Base-by-base conservation (phyloP, 2,113 vertebrate species). In the Maccullochella peelii region DNA sequence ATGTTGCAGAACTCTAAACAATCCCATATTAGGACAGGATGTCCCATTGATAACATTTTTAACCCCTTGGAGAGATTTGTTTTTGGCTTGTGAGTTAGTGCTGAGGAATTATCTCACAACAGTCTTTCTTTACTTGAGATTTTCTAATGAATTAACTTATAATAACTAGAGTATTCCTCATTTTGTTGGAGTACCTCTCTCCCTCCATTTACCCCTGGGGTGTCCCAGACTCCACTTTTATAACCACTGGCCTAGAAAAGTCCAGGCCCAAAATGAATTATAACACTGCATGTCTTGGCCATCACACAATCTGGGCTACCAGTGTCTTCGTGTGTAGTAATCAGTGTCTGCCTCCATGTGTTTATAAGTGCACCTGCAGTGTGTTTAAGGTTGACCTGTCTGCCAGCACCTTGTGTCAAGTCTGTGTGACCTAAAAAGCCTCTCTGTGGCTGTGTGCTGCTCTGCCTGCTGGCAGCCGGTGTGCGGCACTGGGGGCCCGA, bases 161-260 rank as follows among this genome's bases (percentile, higher is more conserved):
- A 25, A 12, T 54, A 47, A 76, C 52, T 42, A 20, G 47, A 71
- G 14, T 78, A 25, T 73, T 74, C 25, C 20, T 80, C 54, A 30
- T 79, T 63, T 84, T 80, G 42, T 77, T 16, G 52, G 36, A 73
- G 65, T 27, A 54, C 74, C 65, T 57, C 49, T 54, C 40, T 62
- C 12, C 14, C 70, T 78, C 27, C 30, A 12, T 12, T 40, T 7
- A 5, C 65, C 59, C 77, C 33, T 16, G 52, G 67, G 62, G 75
- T 23, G 77, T 69, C 61, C 58, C 25, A 80, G 55, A 47, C 82
- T 78, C 55, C 75, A 44, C 70, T 85, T 87, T 85, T 52, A 36
- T 49, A 33, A 67, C 36, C 12, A 0, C 57, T 91, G 90, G 65
- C 90, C 93, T 73, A 91, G 83, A 92, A 93, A 89, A 84, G 75